phyloP scores from a whole-genome alignment of 2,888 invertebrate genomes.

The Punctoribates punctum region DNA sequence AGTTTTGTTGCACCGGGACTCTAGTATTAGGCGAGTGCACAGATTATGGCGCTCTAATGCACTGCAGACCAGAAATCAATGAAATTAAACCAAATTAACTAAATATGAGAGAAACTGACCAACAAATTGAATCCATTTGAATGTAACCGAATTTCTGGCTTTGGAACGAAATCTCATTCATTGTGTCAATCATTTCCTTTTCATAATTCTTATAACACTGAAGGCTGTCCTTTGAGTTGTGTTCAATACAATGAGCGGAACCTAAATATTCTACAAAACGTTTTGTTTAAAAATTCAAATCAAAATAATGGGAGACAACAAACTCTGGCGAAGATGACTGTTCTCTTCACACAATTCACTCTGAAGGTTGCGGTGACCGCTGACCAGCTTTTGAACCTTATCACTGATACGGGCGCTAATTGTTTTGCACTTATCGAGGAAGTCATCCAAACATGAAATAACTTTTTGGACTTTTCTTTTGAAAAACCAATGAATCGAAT shows the following conservation, averaged over 20 bases:
- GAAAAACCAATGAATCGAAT: neutral
- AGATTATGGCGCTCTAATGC: neutral
- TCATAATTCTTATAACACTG: neutral
- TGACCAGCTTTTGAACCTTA: neutral
- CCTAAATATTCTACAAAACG: slow-evolving; percentile 1
- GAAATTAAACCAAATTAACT: neutral
- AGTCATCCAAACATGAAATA: neutral
- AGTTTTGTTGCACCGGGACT: neutral
- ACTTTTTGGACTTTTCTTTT: slow-evolving; percentile 18
- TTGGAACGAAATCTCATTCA: slow-evolving; percentile 12
- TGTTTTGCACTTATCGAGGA: neutral
- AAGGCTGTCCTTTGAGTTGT: neutral
- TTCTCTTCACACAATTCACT: neutral
- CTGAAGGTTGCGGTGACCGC: neutral
- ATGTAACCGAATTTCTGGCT: slow-evolving; percentile 15
- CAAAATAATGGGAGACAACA: neutral
- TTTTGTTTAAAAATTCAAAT: neutral
- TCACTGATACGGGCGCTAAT: neutral
- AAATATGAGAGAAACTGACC: neutral
- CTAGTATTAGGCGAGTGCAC: slow-evolving; percentile 7
- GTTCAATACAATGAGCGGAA: slow-evolving; percentile 25
- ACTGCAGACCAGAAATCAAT: neutral
- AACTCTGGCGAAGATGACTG: slow-evolving; percentile 8
- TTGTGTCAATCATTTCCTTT: slow-evolving; percentile 5
- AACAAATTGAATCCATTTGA: slow-evolving; percentile 15